A percentile compares a stretch with the other conserved stretches of the same genome.
Conservation (phyloP, 2,888 invertebrate genomes). For the Drosophila anomalipes region DNA sequence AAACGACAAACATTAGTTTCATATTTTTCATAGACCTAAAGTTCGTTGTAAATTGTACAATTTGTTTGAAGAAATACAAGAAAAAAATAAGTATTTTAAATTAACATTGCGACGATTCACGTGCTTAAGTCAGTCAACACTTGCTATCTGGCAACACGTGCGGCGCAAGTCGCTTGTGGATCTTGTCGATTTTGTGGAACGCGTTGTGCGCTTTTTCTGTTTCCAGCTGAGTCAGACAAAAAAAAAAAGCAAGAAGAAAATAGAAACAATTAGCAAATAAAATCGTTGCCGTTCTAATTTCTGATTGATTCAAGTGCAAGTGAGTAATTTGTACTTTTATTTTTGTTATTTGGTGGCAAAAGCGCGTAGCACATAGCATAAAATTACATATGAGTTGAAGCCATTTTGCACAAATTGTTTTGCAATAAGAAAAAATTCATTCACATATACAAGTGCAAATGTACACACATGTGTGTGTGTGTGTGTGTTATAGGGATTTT, state of each 20-base stretch:
- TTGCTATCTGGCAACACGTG: conserved; percentile 19
- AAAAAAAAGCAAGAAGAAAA: not conserved
- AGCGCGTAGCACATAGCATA: not conserved
- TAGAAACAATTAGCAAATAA: not conserved
- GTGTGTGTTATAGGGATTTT: not conserved
- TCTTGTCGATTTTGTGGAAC: conserved; percentile 9
- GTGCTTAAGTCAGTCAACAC: not conserved
- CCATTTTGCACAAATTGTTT: not conserved
- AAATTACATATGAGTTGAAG: not conserved
- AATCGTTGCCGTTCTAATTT: not conserved
- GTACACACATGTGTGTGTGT: not conserved
- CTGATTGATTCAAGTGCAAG: not conserved
- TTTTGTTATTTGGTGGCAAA: not conserved
- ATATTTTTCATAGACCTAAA: not conserved
- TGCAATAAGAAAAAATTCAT: not conserved
- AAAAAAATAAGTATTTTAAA: not conserved
- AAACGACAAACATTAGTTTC: not conserved
- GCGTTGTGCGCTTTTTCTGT: conserved; percentile 2
- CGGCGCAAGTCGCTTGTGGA: conserved; percentile 15
- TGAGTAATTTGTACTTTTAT: not conserved
- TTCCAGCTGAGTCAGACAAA: not conserved
- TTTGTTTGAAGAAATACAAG: not conserved
- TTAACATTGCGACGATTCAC: conserved; percentile 4
- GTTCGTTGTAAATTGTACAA: not conserved
- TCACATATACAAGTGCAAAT: not conserved